These are phyloP conservation scores for Lophius americanus DNA, from an alignment of 2,797 vertebrate genomes.

Conservation along the genomic window DNA sequence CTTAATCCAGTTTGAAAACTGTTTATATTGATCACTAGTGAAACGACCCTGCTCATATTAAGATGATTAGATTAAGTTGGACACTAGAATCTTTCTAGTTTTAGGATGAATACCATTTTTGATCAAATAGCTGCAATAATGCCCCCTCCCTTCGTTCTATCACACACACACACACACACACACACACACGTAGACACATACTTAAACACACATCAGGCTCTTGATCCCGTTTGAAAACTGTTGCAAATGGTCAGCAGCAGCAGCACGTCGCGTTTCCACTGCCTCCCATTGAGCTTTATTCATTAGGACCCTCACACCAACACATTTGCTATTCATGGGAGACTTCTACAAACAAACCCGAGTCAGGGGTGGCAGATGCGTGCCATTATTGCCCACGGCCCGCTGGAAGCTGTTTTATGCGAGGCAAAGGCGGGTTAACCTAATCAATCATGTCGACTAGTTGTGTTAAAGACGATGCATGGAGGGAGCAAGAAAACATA, in stretches of 20 bases:
- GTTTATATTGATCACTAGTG: too few relatives aligned
- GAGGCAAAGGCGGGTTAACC: conserved; percentile 81
- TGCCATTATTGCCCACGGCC: conserved; percentile 77
- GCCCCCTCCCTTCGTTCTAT: not conserved
- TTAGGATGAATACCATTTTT: not conserved
- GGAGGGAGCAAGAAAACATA: conserved; percentile 78
- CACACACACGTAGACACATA: conserved; percentile 19
- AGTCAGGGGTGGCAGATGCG: conserved; percentile 81
- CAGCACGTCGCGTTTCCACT: conserved; percentile 67
- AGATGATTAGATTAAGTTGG: too few relatives aligned
- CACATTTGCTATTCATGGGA: conserved; percentile 84
- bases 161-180: not conserved
- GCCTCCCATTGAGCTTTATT: conserved; percentile 83
- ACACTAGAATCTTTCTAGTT: not conserved
- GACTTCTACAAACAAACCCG: conserved; percentile 72
- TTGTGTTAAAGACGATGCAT: conserved; percentile 80
- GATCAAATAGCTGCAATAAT: conserved; percentile 2
- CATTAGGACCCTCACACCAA: conserved; percentile 81
- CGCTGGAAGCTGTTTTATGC: conserved; percentile 79
- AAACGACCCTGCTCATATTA: too few relatives aligned
- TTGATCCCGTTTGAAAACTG: conserved; percentile 40
- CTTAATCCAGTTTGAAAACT: too few relatives aligned
- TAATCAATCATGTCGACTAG: conserved; percentile 86
- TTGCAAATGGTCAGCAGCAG: conserved; percentile 70
- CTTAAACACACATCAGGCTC: conserved; percentile 32